Percentiles rank a stretch among this genome's conserved stretches.
These are phyloP conservation scores for Siniperca chuatsi DNA, from an alignment of 2,113 vertebrate species.

Conservation along the genomic window DNA sequence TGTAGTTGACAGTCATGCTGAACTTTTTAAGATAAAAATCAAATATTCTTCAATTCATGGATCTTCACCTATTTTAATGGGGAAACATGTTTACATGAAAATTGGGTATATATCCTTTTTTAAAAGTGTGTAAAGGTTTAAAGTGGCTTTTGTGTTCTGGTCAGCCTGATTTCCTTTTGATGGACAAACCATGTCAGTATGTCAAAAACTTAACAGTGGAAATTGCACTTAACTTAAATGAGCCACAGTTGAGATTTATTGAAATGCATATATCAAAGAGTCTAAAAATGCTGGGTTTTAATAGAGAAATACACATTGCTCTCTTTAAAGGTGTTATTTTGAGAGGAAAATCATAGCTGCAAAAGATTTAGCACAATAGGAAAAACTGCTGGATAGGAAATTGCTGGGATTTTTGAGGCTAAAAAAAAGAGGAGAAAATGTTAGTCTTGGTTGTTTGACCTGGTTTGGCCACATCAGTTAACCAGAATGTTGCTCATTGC, in stretches of 20 bases:
- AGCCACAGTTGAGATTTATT: conserved; percentile 50
- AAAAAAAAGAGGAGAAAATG: neutral
- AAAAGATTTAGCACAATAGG: conserved; percentile 42
- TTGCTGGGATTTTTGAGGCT: conserved; percentile 18
- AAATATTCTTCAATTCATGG: conserved; percentile 29
- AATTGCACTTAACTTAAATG: conserved; percentile 36
- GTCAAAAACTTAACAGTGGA: conserved; percentile 7
- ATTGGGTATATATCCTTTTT: conserved; percentile 39
- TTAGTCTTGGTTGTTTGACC: neutral
- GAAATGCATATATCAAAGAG: conserved; percentile 42
- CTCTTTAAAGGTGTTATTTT: conserved; percentile 47
- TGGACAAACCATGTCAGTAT: conserved; percentile 37
- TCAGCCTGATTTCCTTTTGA: conserved; percentile 40
- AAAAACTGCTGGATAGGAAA: conserved; percentile 48
- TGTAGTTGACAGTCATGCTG: conserved; percentile 51
- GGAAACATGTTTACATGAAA: conserved; percentile 71
- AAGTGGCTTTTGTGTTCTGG: conserved; percentile 31
- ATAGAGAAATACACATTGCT: conserved; percentile 38
- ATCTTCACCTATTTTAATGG: conserved; percentile 46
- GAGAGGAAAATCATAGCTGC: conserved; percentile 46
- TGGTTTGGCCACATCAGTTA: conserved; percentile 20
- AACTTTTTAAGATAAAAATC: conserved; percentile 25
- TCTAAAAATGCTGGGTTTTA: conserved; percentile 55
- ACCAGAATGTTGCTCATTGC: conserved; percentile 36
- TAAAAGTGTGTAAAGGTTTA: conserved; percentile 35